phyloP scores from a whole-genome alignment of 2,797 vertebrate species.

The Pelobates cultripes region DNA sequence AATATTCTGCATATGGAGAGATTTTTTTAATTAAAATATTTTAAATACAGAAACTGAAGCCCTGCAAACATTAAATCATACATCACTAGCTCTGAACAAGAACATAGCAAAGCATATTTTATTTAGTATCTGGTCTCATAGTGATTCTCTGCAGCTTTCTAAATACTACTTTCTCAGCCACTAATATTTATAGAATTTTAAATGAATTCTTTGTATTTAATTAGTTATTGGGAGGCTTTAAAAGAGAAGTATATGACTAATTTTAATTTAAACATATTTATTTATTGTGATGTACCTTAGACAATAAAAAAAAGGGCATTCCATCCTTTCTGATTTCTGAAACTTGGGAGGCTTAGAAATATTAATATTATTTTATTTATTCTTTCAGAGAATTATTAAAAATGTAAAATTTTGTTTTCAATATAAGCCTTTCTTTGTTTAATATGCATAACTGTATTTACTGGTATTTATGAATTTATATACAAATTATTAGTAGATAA shows the following conservation, averaged over 20 bases:
- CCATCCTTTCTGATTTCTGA: too few relatives aligned
- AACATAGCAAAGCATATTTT: background rate
- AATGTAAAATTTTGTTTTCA: too few relatives aligned
- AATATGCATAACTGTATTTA: too few relatives aligned
- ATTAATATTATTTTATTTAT: too few relatives aligned
- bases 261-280: too few relatives aligned
- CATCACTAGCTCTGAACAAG: slow-evolving; percentile 7
- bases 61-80: slow-evolving; percentile 26
- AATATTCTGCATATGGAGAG: slow-evolving; percentile 35
- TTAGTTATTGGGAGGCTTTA: background rate
- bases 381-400: too few relatives aligned
- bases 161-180: background rate
- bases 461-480: too few relatives aligned
- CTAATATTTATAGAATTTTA: slow-evolving; percentile 13
- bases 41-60: slow-evolving; percentile 29
- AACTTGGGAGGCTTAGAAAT: too few relatives aligned
- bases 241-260: background rate
- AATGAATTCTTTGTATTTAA: background rate
- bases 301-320: too few relatives aligned
- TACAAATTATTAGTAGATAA: too few relatives aligned
- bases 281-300: too few relatives aligned
- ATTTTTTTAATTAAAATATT: slow-evolving; percentile 47
- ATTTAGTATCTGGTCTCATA: slow-evolving; percentile 5
- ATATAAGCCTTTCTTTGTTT: too few relatives aligned
- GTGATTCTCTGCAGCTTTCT: background rate